These are phyloP conservation scores for Suncus etruscus DNA, from an alignment of 2,113 vertebrate genomes.

Conservation along the genomic window DNA sequence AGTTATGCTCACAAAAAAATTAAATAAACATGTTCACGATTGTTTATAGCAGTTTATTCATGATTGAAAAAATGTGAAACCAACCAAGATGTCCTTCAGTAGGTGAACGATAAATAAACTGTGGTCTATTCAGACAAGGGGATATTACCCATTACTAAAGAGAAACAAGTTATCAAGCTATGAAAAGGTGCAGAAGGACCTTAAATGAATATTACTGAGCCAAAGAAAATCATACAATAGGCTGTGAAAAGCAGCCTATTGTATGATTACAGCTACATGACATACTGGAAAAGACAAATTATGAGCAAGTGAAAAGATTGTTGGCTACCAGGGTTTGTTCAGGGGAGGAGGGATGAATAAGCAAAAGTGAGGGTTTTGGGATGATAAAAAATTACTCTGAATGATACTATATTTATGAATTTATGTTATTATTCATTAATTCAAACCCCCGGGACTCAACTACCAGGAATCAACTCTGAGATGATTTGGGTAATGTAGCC, in stretches of 20 bases:
- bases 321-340: not conserved
- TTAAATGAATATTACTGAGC: not conserved
- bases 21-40: not conserved
- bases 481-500: not conserved
- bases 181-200: not conserved
- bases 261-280: not conserved
- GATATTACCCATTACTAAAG: not conserved
- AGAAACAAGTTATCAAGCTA: not conserved
- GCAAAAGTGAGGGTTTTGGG: not conserved
- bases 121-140: not conserved
- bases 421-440: not conserved
- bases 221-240: not conserved
- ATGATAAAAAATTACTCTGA: not conserved
- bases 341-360: not conserved
- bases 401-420: not conserved
- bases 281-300: conserved; percentile 8
- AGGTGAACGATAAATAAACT: not conserved
- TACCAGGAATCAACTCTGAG: not conserved
- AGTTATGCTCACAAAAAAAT: no score
- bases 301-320: not conserved
- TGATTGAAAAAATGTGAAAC: not conserved
- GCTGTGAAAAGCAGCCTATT: not conserved
- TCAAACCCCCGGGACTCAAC: not conserved
- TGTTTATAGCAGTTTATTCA: conserved; percentile 10
- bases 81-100: not conserved